phyloP scores from a whole-genome alignment of 2,113 vertebrate genomes.

The Athene noctua region DNA sequence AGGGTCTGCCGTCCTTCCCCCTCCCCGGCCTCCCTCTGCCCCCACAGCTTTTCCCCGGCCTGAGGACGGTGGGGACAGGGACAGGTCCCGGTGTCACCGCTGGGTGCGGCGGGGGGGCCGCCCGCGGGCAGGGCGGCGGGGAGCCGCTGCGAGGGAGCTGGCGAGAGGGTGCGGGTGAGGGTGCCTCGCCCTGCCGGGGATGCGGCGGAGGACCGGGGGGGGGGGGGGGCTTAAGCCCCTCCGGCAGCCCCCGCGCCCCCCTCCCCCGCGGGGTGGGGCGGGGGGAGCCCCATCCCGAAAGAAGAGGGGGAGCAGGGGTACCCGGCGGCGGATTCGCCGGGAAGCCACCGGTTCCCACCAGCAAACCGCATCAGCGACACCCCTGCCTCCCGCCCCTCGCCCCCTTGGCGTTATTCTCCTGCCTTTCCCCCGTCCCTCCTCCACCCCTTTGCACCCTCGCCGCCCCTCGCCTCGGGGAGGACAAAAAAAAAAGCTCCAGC shows the following conservation, averaged over 20 bases:
- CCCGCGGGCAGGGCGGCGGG: neutral
- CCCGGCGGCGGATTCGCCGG: neutral
- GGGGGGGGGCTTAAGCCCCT: neutral
- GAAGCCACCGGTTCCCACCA: slow-evolving; percentile 22
- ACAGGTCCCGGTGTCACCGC: neutral
- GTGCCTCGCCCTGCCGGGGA: neutral
- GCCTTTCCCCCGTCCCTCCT: neutral
- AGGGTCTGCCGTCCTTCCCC: no score
- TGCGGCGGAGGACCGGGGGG: neutral
- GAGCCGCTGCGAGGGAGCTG: neutral
- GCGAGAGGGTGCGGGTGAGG: neutral
- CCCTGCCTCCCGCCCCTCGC: neutral
- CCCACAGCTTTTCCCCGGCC: neutral
- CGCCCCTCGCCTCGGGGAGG: slow-evolving; percentile 22
- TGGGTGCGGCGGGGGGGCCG: neutral
- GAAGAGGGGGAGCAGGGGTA: neutral
- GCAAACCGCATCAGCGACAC: slow-evolving; percentile 47
- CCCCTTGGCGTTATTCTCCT: neutral
- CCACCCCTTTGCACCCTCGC: neutral
- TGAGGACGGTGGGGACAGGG: neutral
- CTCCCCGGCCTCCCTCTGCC: neutral
- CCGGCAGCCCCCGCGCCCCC: neutral
- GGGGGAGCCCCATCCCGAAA: neutral
- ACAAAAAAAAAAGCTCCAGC: slow-evolving; percentile 36
- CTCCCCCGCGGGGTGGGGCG: neutral